These are phyloP conservation scores for Oriolus oriolus DNA, from an alignment of 2,113 vertebrate species.

Conservation along the genomic window DNA sequence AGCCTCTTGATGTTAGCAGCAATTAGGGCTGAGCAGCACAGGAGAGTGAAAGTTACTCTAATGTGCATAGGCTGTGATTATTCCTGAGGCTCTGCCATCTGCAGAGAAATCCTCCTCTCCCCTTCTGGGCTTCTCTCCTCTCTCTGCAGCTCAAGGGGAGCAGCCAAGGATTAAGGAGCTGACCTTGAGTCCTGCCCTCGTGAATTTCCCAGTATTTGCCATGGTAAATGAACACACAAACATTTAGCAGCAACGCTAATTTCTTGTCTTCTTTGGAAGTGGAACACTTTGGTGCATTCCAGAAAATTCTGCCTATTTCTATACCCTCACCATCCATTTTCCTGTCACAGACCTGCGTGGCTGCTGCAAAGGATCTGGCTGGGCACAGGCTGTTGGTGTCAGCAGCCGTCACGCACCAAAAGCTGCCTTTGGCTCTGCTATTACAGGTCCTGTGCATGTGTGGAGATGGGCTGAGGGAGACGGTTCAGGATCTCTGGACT, in stretches of 20 bases:
- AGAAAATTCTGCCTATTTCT: not conserved
- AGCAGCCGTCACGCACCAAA: not conserved
- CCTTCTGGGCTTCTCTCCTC: not conserved
- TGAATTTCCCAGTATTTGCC: not conserved
- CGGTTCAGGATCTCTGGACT: not conserved
- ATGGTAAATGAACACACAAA: not conserved
- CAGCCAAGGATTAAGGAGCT: not conserved
- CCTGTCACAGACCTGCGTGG: not conserved
- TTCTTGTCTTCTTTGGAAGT: not conserved
- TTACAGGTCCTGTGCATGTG: not conserved
- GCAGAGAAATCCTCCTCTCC: not conserved
- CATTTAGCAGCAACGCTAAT: not conserved
- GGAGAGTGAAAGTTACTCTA: not conserved
- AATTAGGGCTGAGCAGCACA: not conserved
- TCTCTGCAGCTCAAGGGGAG: not conserved
- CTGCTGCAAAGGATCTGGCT: not conserved
- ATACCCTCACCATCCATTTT: not conserved
- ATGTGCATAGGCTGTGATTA: not conserved
- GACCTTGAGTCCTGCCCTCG: not conserved
- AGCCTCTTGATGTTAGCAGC: not conserved
- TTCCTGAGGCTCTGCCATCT: not conserved
- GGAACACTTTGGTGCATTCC: not conserved
- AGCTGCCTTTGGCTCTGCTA: not conserved
- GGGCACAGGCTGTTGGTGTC: not conserved
- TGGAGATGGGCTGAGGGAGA: not conserved